Conservation (phyloP, 2,113 vertebrate species). For the Megaceryle maxima region DNA sequence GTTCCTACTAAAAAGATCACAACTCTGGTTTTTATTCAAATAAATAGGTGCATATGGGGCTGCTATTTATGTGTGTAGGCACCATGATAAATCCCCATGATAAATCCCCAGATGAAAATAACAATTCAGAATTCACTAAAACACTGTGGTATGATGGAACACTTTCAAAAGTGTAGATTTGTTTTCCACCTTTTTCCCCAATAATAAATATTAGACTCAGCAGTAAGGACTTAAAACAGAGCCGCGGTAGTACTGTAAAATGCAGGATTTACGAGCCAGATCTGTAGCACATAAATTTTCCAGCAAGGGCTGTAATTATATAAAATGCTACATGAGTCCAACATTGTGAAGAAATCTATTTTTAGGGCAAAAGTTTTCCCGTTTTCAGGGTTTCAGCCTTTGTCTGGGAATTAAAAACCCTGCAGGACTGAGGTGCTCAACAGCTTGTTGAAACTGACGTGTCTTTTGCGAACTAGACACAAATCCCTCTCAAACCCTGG, state of each 20-base stretch:
- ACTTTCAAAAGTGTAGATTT: conserved; percentile 1
- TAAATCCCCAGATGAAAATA: conserved; percentile 1
- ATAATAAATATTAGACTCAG: conserved; percentile 15
- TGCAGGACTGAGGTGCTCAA: not conserved
- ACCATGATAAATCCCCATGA: not conserved
- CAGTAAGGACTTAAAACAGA: not conserved
- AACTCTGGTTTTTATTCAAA: not conserved
- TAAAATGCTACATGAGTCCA: conserved; percentile 26
- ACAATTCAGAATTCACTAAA: conserved; percentile 1
- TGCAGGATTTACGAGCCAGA: conserved; percentile 15
- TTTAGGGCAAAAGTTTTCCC: not conserved
- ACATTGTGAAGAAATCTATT: not conserved
- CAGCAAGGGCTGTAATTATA: conserved; percentile 14
- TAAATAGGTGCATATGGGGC: not conserved
- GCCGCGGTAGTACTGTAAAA: not conserved
- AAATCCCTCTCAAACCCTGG: not conserved
- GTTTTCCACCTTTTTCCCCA: conserved; percentile 17
- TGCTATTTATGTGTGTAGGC: not conserved
- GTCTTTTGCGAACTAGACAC: not conserved
- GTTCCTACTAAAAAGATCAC: not conserved
- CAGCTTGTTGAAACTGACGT: not conserved
- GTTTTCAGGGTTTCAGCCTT: not conserved
- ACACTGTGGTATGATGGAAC: not conserved
- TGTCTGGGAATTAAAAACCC: not conserved
- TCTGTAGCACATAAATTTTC: conserved; percentile 34